Evolutionary conservation across 1,140 invertebrate species (phyloP).

Genomic region (Ptiloglossa arizonensis): DNA sequence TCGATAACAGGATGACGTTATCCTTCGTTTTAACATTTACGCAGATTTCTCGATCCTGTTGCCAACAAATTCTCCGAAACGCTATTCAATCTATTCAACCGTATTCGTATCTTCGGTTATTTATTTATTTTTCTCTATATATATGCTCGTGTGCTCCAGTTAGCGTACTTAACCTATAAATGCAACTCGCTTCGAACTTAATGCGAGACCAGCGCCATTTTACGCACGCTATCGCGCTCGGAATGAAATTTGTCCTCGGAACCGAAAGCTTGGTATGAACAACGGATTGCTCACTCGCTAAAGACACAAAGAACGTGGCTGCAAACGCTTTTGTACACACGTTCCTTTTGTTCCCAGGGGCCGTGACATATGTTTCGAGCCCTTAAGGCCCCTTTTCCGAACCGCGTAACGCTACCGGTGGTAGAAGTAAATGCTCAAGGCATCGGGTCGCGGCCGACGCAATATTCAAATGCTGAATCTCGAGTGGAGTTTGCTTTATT

Average conservation of each 20-base stretch:
- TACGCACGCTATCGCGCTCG: background rate
- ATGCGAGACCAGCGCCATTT: background rate
- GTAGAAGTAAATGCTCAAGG: constrained; percentile 53
- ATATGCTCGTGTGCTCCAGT: too few species aligned
- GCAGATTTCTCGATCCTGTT: too few species aligned
- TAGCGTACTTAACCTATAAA: too few species aligned
- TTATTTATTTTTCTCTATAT: too few species aligned
- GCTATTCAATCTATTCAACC: too few species aligned
- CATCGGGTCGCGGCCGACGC: constrained; percentile 32
- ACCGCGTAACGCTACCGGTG: constrained; percentile 35
- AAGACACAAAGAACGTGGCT: constrained; percentile 10
- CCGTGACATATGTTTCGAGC: constrained; percentile 59
- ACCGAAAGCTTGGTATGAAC: constrained; percentile 3
- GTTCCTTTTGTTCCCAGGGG: constrained; percentile 52
- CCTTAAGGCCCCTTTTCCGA: constrained; percentile 45
- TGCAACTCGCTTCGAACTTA: background rate
- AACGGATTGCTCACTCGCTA: constrained; percentile 18
- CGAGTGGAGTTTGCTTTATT: constrained; percentile 38
- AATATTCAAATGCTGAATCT: constrained; percentile 35
- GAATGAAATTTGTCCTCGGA: background rate
- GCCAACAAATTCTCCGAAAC: too few species aligned
- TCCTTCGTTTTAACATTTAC: too few species aligned
- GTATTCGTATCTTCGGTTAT: too few species aligned
- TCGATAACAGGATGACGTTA: too few species aligned
- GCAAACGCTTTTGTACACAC: constrained; percentile 33